Percentiles rank a stretch among this genome's conserved stretches.
These are phyloP conservation scores for Lemur catta DNA, from an alignment of 2,797 vertebrate species.

Conservation along the genomic window DNA sequence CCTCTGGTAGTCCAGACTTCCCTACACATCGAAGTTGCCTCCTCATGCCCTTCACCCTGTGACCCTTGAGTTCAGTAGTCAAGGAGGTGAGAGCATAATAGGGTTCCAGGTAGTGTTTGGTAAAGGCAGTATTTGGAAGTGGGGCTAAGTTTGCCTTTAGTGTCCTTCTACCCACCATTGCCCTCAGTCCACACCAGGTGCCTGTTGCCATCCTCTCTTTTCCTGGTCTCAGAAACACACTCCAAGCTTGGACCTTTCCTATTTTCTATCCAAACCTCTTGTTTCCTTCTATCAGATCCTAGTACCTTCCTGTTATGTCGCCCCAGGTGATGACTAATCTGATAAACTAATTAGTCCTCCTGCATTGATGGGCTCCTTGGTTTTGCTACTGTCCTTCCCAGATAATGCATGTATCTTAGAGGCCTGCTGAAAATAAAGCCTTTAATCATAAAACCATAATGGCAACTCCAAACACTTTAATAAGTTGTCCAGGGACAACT, in stretches of 20 bases:
- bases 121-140: not conserved
- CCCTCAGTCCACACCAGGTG: not conserved
- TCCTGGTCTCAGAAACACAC: not conserved
- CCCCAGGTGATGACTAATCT: not conserved
- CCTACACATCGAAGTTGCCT: not conserved
- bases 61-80: not conserved
- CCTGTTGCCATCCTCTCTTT: not conserved
- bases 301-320: not conserved
- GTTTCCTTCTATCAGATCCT: not conserved
- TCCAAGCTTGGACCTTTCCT: not conserved
- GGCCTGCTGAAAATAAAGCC: not conserved
- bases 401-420: not conserved
- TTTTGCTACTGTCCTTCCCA: not conserved
- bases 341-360: not conserved
- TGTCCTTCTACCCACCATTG: not conserved
- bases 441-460: not conserved
- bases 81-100: not conserved
- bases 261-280: not conserved
- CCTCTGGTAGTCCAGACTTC: not conserved
- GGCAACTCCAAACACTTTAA: not conserved
- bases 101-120: not conserved
- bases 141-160: not conserved
- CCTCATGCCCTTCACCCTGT: not conserved
- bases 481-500: not conserved
- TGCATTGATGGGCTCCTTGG: not conserved